Evolutionary conservation across 2,113 vertebrate species (phyloP), one percentile per base, ranked within the genome.

Genomic region (Campylomormyrus tamandua): DNA sequence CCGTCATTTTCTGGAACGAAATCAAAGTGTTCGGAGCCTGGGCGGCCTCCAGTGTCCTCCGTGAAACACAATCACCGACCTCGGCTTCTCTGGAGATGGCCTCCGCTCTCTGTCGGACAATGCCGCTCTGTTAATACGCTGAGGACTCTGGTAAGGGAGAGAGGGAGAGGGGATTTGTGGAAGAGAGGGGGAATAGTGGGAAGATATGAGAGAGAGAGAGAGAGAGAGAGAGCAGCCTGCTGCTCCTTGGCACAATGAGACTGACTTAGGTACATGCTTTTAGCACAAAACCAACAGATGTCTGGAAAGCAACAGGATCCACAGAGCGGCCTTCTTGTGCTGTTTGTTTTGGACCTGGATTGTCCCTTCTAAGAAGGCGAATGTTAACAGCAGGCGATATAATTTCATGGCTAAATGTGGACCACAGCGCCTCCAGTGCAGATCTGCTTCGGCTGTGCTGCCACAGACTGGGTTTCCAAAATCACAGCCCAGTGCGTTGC

Each of bases 61-160:
- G 35, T 90, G 89, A 90, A 90, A 90, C 80, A 87, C 85, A 87
- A 88, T 87, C 84, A 87, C 86, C 46, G 66, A 42, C 87, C 62
- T 21, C 8, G 42, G 89, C 66, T 87, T 85, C 87, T 70, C 53
- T 62, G 52, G 87, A 90, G 62, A 90, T 70, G 58, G 5, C 11
- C 85, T 42, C 27, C 50, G 39, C 89, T 86, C 53, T 87, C 84
- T 62, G 50, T 77, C 58, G 80, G 89, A 90, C 89, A 90, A 87
- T 80, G 87, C 85, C 66, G 39, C 85, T 90, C 89, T 90, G 89
- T 90, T 90, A 87, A 80, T 90, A 35, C 35, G 46, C 39, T 46
- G 89, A 89, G 35, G 80, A 62, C 89, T 62, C 11, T 24, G 42
- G 84, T 4, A 42, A 50, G n/a, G 48, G 31, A 90, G 35, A 15